Conservation (phyloP, 1,140 invertebrate genomes). For the Bactericera cockerelli region DNA sequence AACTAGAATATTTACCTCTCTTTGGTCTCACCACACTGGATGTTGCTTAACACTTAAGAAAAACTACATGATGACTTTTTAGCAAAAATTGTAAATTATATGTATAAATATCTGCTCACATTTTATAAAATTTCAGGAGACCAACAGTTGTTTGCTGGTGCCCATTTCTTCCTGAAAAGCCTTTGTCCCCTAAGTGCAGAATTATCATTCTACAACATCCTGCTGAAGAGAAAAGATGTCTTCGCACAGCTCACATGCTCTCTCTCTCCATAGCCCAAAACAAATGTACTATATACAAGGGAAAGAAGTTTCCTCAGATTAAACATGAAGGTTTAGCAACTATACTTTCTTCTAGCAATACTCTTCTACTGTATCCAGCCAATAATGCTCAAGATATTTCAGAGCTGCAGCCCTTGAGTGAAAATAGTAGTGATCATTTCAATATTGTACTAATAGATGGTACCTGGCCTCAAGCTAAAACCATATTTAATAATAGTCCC, state of each 20-base stretch:
- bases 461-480: slow-evolving; percentile 86
- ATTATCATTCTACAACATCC: slow-evolving; percentile 81
- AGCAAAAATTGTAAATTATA: too few relatives aligned
- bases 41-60: too few relatives aligned
- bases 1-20: too few relatives aligned
- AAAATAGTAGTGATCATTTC: slow-evolving; percentile 31
- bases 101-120: too few relatives aligned
- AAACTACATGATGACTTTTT: too few relatives aligned
- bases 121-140: slow-evolving; percentile 40
- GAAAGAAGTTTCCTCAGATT: slow-evolving; percentile 59
- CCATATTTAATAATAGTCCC: slow-evolving; percentile 59
- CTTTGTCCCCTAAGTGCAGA: slow-evolving; percentile 44
- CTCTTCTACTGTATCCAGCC: slow-evolving; percentile 69
- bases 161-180: slow-evolving; percentile 51
- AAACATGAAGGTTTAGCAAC: slow-evolving; percentile 49
- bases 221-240: slow-evolving; percentile 74
- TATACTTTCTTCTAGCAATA: slow-evolving; percentile 50
- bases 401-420: slow-evolving; percentile 28
- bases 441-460: slow-evolving; percentile 81
- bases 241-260: slow-evolving; percentile 79
- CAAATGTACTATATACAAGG: slow-evolving; percentile 62
- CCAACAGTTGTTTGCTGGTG: slow-evolving; percentile 83
- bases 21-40: too few relatives aligned
- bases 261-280: slow-evolving; percentile 49
- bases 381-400: slow-evolving; percentile 47